Percentiles rank a stretch among this genome's conserved stretches.
Conservation (phyloP, 2,888 invertebrate species). For the Gandaritis pyraliata region DNA sequence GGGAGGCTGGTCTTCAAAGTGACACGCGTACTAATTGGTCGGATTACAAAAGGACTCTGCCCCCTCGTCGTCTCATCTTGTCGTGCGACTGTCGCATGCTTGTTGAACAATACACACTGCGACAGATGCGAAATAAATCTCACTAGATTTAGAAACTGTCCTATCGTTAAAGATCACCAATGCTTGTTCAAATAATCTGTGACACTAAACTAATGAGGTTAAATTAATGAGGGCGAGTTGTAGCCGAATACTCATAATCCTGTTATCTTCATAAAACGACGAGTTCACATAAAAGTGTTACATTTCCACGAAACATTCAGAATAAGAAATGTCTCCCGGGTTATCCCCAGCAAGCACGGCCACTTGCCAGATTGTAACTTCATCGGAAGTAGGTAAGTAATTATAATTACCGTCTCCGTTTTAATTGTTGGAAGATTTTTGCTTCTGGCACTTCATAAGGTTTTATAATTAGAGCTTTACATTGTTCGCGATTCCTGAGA, state of each 20-base stretch:
- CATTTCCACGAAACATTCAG: conserved; percentile 23
- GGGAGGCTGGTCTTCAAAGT: conserved; percentile 61
- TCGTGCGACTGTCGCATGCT: conserved; percentile 49
- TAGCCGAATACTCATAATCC: no score
- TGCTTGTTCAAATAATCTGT: not conserved
- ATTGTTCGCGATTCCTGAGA: conserved; percentile 35
- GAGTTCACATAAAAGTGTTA: conserved; percentile 10
- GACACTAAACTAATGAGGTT: not conserved
- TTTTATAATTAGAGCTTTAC: conserved; percentile 39
- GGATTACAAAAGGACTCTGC: conserved; percentile 63
- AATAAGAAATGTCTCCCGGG: conserved; percentile 40
- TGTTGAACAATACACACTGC: conserved; percentile 44
- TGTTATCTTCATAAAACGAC: not conserved
- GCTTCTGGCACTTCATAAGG: conserved; percentile 49
- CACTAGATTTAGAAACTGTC: conserved; percentile 14
- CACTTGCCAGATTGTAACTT: conserved; percentile 44
- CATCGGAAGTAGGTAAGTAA: conserved; percentile 28
- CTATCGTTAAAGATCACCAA: not conserved
- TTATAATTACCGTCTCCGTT: conserved; percentile 27
- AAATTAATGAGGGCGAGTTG: not conserved
- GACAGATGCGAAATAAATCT: conserved; percentile 42
- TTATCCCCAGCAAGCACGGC: conserved; percentile 47
- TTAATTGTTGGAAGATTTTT: conserved; percentile 45
- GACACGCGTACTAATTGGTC: conserved; percentile 75
- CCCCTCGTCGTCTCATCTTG: conserved; percentile 42